Percentiles rank a stretch among this genome's conserved stretches.
phyloP scores from a whole-genome alignment of 2,888 invertebrate species.

The Plagodis dolabraria region DNA sequence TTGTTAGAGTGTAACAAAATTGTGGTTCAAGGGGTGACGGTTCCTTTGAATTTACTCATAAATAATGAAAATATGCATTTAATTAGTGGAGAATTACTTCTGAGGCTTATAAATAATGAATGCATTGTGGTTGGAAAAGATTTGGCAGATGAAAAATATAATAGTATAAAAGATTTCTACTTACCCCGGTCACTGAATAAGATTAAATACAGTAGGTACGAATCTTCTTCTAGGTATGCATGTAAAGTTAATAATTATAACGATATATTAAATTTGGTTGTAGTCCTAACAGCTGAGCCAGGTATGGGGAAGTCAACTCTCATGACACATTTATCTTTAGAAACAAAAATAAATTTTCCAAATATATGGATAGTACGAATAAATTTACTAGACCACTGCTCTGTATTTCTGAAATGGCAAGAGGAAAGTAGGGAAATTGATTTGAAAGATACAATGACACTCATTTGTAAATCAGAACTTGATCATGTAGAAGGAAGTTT shows the following conservation, averaged over 20 bases:
- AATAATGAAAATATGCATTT: slow-evolving; percentile 3
- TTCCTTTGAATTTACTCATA: neutral
- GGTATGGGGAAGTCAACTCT: slow-evolving; percentile 28
- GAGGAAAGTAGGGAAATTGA: slow-evolving; percentile 2
- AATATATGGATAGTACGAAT: slow-evolving; percentile 15
- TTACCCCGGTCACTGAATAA: neutral
- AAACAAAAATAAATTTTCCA: slow-evolving; percentile 11
- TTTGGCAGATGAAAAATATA: slow-evolving; percentile 6
- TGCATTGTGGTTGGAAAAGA: slow-evolving; percentile 5
- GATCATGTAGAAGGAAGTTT: slow-evolving; percentile 1
- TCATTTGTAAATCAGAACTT: slow-evolving; percentile 11
- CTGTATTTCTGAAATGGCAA: slow-evolving; percentile 10
- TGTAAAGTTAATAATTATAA: slow-evolving; percentile 1
- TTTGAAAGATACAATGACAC: slow-evolving; percentile 10
- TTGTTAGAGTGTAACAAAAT: slow-evolving; percentile 4
- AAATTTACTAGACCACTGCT: slow-evolving; percentile 10
- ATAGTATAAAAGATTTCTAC: neutral
- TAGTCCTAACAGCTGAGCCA: slow-evolving; percentile 28
- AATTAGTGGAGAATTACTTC: slow-evolving; percentile 3
- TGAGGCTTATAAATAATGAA: slow-evolving; percentile 3
- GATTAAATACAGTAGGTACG: neutral
- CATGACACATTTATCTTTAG: slow-evolving; percentile 10
- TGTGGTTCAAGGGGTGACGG: slow-evolving; percentile 2
- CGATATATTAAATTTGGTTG: slow-evolving; percentile 1
- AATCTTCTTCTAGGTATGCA: neutral